Evolutionary conservation across 2,888 invertebrate genomes (phyloP).

Genomic region (Dryobotodes eremita): DNA sequence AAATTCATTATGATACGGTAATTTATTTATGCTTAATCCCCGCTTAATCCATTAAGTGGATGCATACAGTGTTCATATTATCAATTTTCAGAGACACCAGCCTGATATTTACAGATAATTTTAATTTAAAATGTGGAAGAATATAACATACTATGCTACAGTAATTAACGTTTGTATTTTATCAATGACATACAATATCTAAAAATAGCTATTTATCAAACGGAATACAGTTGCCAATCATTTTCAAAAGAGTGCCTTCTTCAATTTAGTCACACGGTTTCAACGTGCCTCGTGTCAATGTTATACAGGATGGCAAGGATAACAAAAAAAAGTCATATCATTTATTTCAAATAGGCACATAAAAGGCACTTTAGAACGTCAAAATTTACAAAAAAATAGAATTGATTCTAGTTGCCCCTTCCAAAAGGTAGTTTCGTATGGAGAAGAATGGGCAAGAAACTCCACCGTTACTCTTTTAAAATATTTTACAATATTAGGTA

Average conservation of each 20-base stretch:
- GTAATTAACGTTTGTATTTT: not conserved
- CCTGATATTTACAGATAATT: not conserved
- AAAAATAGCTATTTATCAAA: not conserved
- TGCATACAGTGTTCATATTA: not conserved
- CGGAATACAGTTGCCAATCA: not conserved
- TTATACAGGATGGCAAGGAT: not conserved
- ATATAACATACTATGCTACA: not conserved
- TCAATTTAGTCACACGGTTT: not conserved
- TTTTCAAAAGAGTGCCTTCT: no score
- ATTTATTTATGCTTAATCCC: conserved; percentile 1
- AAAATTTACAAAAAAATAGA: no score
- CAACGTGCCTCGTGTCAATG: not conserved
- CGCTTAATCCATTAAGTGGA: conserved; percentile 8
- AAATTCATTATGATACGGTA: not conserved
- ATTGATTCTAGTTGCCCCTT: no score
- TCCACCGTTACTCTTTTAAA: no score
- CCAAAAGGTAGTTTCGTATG: no score
- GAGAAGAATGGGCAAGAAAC: no score
- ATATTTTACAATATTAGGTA: no score
- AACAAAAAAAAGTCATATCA: no score
- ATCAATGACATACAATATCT: not conserved
- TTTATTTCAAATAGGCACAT: no score
- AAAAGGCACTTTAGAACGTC: no score
- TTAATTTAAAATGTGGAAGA: not conserved
- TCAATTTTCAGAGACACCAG: not conserved